Evolutionary conservation across 1,140 invertebrate genomes (phyloP).

Genomic region (Littorina saxatilis): DNA sequence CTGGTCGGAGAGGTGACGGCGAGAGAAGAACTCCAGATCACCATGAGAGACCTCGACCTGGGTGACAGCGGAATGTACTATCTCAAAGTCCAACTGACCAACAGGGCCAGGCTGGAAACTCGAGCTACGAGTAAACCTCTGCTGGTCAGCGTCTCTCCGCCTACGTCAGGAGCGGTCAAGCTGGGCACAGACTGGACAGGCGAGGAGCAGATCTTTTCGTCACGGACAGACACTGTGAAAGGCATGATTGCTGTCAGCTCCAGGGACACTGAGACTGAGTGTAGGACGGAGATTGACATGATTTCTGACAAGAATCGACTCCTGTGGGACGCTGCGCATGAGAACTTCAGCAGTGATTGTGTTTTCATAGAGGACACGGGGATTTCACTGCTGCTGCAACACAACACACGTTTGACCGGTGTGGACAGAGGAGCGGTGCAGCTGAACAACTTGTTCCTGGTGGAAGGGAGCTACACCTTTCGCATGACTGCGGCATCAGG

Average conservation of each 20-base stretch:
- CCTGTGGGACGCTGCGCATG: not conserved
- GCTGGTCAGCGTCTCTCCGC: conserved; percentile 4
- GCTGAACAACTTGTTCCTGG: not conserved
- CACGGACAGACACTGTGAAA: not conserved
- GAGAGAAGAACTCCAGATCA: not conserved
- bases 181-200: conserved; percentile 9
- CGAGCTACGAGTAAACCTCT: conserved; percentile 12
- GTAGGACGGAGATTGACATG: not conserved
- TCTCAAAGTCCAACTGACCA: not conserved
- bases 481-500: not conserved
- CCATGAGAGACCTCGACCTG: not conserved
- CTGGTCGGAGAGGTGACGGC: not conserved
- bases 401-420: not conserved
- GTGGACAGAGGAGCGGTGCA: conserved; percentile 10
- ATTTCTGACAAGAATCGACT: not conserved
- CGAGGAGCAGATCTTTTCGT: not conserved
- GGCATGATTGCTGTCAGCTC: not conserved
- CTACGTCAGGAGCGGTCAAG: conserved; percentile 1
- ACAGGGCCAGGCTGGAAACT: conserved; percentile 19
- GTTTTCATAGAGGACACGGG: not conserved
- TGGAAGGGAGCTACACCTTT: conserved; percentile 1
- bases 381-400: not conserved
- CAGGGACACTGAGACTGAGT: not conserved
- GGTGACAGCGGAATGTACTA: conserved; percentile 6
- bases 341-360: not conserved